A percentile compares a stretch with the other conserved stretches of the same genome.
phyloP scores from a whole-genome alignment of 2,113 vertebrate genomes.

The Scomber scombrus region DNA sequence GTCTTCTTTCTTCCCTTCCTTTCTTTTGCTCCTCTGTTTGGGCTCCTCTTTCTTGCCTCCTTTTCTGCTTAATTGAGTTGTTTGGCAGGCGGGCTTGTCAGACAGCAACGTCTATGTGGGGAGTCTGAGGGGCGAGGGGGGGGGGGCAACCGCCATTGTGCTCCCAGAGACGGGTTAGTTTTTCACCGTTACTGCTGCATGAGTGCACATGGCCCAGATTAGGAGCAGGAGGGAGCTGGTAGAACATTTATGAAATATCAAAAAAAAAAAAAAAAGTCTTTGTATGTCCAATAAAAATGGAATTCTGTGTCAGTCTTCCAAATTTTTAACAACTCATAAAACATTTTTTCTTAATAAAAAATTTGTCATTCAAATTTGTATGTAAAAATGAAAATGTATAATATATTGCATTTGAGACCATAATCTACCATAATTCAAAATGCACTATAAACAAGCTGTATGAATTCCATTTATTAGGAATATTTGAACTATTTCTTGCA shows the following conservation, averaged over 20 bases:
- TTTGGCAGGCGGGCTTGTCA: slow-evolving; percentile 87
- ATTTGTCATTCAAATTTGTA: background rate
- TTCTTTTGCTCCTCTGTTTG: slow-evolving; percentile 80
- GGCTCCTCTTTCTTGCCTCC: slow-evolving; percentile 82
- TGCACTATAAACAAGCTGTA: background rate
- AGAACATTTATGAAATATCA: slow-evolving; percentile 46
- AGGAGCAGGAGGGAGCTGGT: slow-evolving; percentile 27
- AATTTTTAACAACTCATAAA: background rate
- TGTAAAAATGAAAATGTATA: no score
- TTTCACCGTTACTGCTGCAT: slow-evolving; percentile 86
- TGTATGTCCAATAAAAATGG: background rate
- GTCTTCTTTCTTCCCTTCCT: slow-evolving; percentile 76
- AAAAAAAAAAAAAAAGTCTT: background rate
- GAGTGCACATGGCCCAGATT: slow-evolving; percentile 77
- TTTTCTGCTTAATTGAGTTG: slow-evolving; percentile 89
- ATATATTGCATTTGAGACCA: no score
- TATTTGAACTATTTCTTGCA: background rate
- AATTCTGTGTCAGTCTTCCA: background rate
- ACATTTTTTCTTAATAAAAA: no score
- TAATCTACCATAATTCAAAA: background rate
- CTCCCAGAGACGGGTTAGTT: slow-evolving; percentile 84
- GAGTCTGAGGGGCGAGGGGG: slow-evolving; percentile 75
- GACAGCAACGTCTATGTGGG: slow-evolving; percentile 84
- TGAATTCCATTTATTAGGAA: background rate
- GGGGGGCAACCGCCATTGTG: slow-evolving; percentile 79